Conservation (phyloP, 2,797 vertebrate genomes). For the Hoplostethus atlanticus region DNA sequence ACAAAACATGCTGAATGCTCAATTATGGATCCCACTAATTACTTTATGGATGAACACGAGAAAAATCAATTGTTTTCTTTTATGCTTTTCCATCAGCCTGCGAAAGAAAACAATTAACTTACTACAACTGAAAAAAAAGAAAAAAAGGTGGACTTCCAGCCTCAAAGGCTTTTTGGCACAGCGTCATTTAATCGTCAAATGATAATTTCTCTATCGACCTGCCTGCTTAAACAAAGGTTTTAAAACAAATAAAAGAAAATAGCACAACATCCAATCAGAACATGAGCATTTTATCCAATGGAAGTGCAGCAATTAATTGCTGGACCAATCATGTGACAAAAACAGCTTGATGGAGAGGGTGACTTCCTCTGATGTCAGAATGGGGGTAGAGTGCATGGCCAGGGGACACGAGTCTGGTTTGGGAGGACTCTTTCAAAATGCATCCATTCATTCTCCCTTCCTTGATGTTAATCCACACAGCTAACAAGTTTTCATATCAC, state of each 20-base stretch:
- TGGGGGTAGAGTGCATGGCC: background rate
- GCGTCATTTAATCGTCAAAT: background rate
- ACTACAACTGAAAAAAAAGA: constrained; percentile 1
- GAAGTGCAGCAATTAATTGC: constrained; percentile 13
- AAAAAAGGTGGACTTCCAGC: constrained; percentile 11
- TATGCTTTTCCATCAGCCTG: background rate
- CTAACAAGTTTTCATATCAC: background rate
- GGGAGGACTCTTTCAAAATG: constrained; percentile 11
- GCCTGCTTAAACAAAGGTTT: constrained; percentile 9
- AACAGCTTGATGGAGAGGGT: constrained; percentile 2
- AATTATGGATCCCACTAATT: constrained; percentile 30
- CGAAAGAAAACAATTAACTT: constrained; percentile 9
- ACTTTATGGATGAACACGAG: constrained; percentile 10
- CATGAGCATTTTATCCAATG: constrained; percentile 22
- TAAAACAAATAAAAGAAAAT: constrained; percentile 24
- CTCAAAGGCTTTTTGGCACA: constrained; percentile 7
- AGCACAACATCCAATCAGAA: constrained; percentile 18
- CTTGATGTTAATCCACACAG: background rate
- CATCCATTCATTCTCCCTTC: constrained; percentile 9
- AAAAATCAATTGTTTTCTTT: constrained; percentile 20
- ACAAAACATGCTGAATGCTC: constrained; percentile 18
- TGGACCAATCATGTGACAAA: constrained; percentile 5
- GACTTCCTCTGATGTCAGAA: constrained; percentile 29
- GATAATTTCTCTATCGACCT: constrained; percentile 2
- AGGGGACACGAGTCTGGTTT: background rate